A percentile compares a stretch with the other conserved stretches of the same genome.
These are phyloP conservation scores for Salvator merianae DNA, from an alignment of 2,113 vertebrate species.

Conservation along the genomic window DNA sequence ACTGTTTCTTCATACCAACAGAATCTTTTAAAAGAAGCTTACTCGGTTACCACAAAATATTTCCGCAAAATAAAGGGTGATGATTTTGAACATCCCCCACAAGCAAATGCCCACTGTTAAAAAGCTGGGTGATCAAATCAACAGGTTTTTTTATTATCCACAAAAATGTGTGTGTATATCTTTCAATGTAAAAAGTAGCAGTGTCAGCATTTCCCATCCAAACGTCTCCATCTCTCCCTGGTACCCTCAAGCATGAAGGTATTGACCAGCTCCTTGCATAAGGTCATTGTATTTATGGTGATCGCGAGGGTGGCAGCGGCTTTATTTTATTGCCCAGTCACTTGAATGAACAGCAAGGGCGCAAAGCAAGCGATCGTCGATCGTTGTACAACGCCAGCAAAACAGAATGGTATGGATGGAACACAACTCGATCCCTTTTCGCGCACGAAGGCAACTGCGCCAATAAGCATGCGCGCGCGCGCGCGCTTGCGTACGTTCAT, in stretches of 20 bases:
- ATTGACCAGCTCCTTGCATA: background rate
- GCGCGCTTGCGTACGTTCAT: background rate
- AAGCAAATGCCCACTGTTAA: conserved; percentile 53
- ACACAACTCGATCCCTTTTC: background rate
- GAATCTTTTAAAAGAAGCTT: conserved; percentile 20
- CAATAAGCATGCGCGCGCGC: background rate
- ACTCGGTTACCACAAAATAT: conserved; percentile 44
- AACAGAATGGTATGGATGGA: background rate
- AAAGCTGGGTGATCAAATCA: conserved; percentile 44
- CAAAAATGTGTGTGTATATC: conserved; percentile 32
- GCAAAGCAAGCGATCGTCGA: background rate
- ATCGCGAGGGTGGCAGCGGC: background rate
- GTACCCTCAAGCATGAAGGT: background rate
- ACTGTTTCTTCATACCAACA: conserved; percentile 35
- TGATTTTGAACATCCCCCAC: conserved; percentile 29
- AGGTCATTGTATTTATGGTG: background rate
- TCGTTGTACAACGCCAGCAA: background rate
- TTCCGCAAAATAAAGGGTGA: conserved; percentile 45
- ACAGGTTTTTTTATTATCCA: conserved; percentile 50
- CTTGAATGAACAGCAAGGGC: background rate
- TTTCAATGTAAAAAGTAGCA: background rate
- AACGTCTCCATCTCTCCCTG: background rate
- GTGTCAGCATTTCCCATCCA: background rate
- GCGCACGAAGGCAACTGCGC: background rate
- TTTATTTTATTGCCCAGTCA: background rate